Evolutionary conservation across 30 jellyfish, hydroid and myxozoan species (phyloP).

Genomic region (Pelagia noctiluca): DNA sequence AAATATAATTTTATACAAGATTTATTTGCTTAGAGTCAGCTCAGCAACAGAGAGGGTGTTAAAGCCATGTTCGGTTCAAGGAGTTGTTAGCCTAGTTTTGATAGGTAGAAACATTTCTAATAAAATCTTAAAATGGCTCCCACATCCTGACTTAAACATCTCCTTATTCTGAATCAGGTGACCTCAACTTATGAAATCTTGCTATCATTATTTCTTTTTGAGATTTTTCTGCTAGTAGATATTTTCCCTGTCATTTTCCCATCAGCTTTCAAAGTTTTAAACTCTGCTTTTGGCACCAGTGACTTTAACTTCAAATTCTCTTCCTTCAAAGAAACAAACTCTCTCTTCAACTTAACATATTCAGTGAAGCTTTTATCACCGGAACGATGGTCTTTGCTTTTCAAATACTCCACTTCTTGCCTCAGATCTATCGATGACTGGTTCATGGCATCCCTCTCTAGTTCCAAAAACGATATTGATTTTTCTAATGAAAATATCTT

Average conservation of each 20-base stretch:
- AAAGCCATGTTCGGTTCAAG: no score
- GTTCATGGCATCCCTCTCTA: slow-evolving; percentile 53
- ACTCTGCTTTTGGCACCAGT: slow-evolving; percentile 36
- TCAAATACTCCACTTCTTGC: slow-evolving; percentile 52
- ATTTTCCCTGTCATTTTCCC: slow-evolving; percentile 8
- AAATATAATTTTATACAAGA: no score
- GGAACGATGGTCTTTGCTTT: slow-evolving; percentile 38
- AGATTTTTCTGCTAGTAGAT: no score
- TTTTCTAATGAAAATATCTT: slow-evolving; percentile 7
- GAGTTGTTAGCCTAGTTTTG: no score
- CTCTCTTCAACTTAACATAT: slow-evolving; percentile 55
- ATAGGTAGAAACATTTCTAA: no score
- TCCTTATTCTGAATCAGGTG: no score
- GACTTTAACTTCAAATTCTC: slow-evolving; percentile 35
- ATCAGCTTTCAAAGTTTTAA: slow-evolving; percentile 26
- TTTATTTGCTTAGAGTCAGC: no score
- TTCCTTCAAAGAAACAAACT: slow-evolving; percentile 36
- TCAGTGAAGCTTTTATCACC: slow-evolving; percentile 29
- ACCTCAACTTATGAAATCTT: no score
- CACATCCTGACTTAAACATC: no score
- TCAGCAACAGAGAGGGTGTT: no score
- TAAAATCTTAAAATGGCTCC: no score
- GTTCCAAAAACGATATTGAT: slow-evolving; percentile 35
- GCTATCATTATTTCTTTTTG: no score
- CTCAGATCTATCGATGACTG: slow-evolving; percentile 62